Base-by-base conservation (phyloP, 2,888 invertebrate species). In the Harpalus rufipes region DNA sequence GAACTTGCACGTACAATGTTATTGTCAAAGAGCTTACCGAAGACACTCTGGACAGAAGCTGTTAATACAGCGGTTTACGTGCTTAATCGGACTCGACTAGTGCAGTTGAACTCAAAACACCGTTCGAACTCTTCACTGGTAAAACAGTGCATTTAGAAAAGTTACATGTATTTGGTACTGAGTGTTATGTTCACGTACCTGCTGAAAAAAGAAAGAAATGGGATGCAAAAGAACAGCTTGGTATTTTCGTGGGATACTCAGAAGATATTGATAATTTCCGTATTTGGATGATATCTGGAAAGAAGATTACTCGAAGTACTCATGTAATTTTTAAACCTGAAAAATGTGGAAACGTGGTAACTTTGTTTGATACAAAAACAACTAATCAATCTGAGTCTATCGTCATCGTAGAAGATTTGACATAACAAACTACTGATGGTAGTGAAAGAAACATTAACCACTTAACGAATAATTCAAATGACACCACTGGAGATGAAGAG, bases 11-110 rank as follows among this genome's bases (percentile, higher is more conserved):
- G 68, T 16, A 41, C 85, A n/a, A 86, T 86, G 86, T 5, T 86
- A 14, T 86, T 65, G 18, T 85, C 79, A n/a, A 87, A 81, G 58
- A 21, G 86, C 6, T 21, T 86, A n/a, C 86, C 86, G 5, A 44
- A 41, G 6, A 51, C 56, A 16, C 65, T 88, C 3, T 87, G 87
- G 87, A 86, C 87, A 10, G 87, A 88, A 86, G 87, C 87, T 3
- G 86, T 86, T 0, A 86, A 86, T 63, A 87, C 87, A 4, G 87
- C 86, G 0, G 86, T 85, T 3, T 87, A 87, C 63, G 25, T 86
- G 7, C 56, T 87, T 10, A 87, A 88, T 84, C 76, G 87, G 44
- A 86, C 88, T 6, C 82, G 83, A 14, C 76, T 85, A 86, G 85
- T 39, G 8, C 74, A 6, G 68, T 85, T 4, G 84, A 79, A 65